Evolutionary conservation across 1,140 invertebrate genomes (phyloP).

Genomic region (Saccostrea glomerata): DNA sequence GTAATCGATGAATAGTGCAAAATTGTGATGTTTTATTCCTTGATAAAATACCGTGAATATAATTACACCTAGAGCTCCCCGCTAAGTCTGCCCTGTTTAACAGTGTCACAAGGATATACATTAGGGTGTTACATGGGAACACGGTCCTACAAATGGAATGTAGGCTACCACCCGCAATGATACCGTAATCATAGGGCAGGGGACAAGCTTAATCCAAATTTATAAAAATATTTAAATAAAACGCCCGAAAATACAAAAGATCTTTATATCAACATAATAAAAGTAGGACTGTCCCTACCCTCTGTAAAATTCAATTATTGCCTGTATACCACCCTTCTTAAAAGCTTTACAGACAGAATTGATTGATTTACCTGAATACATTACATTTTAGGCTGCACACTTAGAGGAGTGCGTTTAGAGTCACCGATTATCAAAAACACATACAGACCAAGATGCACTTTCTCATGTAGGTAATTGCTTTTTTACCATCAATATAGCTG

Average conservation of each 20-base stretch:
- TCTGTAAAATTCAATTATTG: background rate
- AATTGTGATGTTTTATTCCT: too few relatives aligned
- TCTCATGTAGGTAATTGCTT: background rate
- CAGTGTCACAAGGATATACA: background rate
- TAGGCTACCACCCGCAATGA: background rate
- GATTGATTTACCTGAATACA: background rate
- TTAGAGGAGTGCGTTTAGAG: background rate
- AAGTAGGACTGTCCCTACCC: background rate
- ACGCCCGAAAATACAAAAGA: background rate
- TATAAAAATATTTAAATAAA: background rate
- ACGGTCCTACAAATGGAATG: background rate
- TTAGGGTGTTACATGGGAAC: background rate
- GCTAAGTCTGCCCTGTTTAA: background rate
- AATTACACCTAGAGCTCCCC: too few relatives aligned
- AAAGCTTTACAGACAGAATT: background rate
- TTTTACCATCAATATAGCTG: too few relatives aligned
- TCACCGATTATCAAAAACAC: conserved; percentile 21
- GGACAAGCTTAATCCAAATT: background rate
- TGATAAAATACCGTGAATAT: too few relatives aligned
- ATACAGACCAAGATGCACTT: background rate
- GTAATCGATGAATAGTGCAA: too few relatives aligned
- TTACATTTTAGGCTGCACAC: background rate
- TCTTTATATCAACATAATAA: conserved; percentile 5
- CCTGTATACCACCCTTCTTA: background rate
- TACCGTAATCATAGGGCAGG: background rate